Evolutionary conservation across 2,888 invertebrate species (phyloP).

Genomic region (Coleophora flavipennella): DNA sequence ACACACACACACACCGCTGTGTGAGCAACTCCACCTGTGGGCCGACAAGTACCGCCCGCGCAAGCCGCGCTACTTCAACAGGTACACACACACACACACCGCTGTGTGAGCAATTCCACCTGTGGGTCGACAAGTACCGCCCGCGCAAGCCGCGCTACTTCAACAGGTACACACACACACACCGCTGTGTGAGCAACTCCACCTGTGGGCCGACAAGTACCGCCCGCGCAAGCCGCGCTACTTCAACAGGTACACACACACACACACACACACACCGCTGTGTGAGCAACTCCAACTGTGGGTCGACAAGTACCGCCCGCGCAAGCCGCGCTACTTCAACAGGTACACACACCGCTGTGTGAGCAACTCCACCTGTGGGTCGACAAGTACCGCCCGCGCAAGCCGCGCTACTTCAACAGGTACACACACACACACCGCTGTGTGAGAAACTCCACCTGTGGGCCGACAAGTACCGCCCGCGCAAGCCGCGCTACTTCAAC

Average conservation of each 20-base stretch:
- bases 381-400: conserved; percentile 97
- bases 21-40: conserved; percentile 92
- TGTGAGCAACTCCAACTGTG: conserved; percentile 92
- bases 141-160: conserved; percentile 98
- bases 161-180: conserved; percentile 71
- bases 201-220: conserved; percentile 98
- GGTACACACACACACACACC: conserved; percentile 34
- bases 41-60: conserved; percentile 98
- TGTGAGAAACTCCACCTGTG: conserved; percentile 92
- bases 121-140: conserved; percentile 98
- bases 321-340: conserved; percentile 99
- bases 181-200: conserved; percentile 85
- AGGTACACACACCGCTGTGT: conserved; percentile 74
- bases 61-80: conserved; percentile 98
- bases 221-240: conserved; percentile 97
- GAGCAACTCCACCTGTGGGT: conserved; percentile 95
- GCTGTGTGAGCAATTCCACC: conserved; percentile 87
- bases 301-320: conserved; percentile 98
- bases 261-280: conserved; percentile 48
- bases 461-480: conserved; percentile 98
- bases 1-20: conserved; percentile 59
- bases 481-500: conserved; percentile 99
- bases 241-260: conserved; percentile 79
- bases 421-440: conserved; percentile 49
- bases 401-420: conserved; percentile 97